A percentile compares a stretch with the other conserved stretches of the same genome.
Evolutionary conservation across 2,888 invertebrate genomes (phyloP).

Genomic region (Subacronicta megacephala): DNA sequence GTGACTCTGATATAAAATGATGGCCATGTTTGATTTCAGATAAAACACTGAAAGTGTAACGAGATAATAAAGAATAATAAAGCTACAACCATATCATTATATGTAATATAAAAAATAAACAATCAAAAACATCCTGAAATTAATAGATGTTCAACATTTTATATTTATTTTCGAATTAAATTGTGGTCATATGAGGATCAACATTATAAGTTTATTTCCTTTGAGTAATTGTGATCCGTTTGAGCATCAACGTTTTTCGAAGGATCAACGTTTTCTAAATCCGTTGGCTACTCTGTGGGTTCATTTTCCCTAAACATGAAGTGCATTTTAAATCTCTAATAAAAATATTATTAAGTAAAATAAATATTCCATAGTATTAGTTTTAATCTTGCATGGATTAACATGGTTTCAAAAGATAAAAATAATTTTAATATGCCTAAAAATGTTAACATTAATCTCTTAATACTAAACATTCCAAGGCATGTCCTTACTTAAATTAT

Average conservation of each 20-base stretch:
- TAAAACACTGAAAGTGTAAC: slow-evolving; percentile 30
- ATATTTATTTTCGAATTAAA: too few species aligned
- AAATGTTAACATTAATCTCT: slow-evolving; percentile 26
- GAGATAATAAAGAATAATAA: slow-evolving; percentile 22
- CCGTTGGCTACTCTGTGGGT: too few species aligned
- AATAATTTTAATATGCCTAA: slow-evolving; percentile 2
- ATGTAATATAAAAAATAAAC: slow-evolving; percentile 3
- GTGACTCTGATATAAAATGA: slow-evolving; percentile 26
- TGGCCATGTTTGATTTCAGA: slow-evolving; percentile 28
- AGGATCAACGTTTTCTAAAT: too few species aligned
- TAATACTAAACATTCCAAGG: slow-evolving; percentile 14
- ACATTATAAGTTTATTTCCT: too few species aligned
- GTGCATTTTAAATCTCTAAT: too few species aligned
- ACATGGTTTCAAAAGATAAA: slow-evolving; percentile 28
- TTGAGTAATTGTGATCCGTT: too few species aligned
- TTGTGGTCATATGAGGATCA: too few species aligned
- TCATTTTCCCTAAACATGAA: too few species aligned
- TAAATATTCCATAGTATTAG: slow-evolving; percentile 4
- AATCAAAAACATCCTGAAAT: background rate
- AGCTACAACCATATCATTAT: slow-evolving; percentile 6
- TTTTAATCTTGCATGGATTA: slow-evolving; percentile 34
- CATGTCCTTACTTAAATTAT: background rate
- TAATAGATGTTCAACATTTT: too few species aligned
- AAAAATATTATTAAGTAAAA: background rate
- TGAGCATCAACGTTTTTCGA: too few species aligned